Evolutionary conservation across 2,888 invertebrate genomes (phyloP).

Genomic region (Temnothorax rugatulus): DNA sequence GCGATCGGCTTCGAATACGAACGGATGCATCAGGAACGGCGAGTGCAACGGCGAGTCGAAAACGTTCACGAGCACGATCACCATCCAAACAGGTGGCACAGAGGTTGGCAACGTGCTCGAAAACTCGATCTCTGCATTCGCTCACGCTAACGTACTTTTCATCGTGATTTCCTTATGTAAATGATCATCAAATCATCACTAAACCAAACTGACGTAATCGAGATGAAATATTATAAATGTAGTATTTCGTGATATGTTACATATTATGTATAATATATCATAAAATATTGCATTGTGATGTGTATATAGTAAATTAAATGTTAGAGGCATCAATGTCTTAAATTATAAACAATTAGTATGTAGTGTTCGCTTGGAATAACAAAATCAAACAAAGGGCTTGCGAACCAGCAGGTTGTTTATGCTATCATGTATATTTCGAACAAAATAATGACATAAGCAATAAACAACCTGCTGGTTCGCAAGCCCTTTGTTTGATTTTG

Average conservation of each 20-base stretch:
- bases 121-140: slow-evolving; percentile 13
- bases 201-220: not conserved
- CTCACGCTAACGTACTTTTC: slow-evolving; percentile 17
- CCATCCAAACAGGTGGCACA: slow-evolving; percentile 82
- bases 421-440: no score
- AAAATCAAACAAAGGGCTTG: no score
- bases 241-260: not conserved
- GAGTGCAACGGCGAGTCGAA: slow-evolving; percentile 79
- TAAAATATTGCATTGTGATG: not conserved
- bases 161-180: slow-evolving; percentile 5
- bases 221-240: not conserved
- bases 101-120: slow-evolving; percentile 77
- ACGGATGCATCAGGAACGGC: slow-evolving; percentile 74
- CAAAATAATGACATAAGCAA: no score
- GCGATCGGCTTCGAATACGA: slow-evolving; percentile 60
- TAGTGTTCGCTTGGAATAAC: no score
- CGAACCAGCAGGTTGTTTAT: no score
- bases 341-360: no score
- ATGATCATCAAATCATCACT: not conserved
- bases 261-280: not conserved
- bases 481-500: no score
- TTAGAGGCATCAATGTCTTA: not conserved
- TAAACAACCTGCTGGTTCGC: no score
- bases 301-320: not conserved
- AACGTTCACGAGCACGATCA: slow-evolving; percentile 85